Percentiles rank a stretch among this genome's conserved stretches.
These are phyloP conservation scores for Sinhomidia bicolor DNA, from an alignment of 2,888 invertebrate genomes.

Conservation along the genomic window DNA sequence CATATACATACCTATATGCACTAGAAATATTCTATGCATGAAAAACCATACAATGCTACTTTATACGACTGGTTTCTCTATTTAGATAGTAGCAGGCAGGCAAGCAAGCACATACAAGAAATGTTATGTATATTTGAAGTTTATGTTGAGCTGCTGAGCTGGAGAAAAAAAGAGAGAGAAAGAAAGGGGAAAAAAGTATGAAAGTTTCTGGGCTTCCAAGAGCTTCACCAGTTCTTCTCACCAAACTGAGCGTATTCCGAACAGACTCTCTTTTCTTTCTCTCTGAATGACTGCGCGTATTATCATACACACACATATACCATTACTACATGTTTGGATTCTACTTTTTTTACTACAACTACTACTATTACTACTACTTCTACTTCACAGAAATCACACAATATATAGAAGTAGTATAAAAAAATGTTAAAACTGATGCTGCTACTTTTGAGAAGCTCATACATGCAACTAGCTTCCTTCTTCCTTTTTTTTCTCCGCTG, in stretches of 20 bases:
- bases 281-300: conserved; percentile 29
- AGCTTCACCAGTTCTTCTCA: conserved; percentile 33
- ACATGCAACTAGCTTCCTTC: conserved; percentile 43
- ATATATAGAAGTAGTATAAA: too few relatives aligned
- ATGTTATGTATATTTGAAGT: conserved; percentile 39
- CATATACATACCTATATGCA: neutral
- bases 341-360: conserved; percentile 12
- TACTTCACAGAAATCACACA: too few relatives aligned
- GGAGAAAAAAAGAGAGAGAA: conserved; percentile 59
- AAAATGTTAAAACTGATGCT: conserved; percentile 38
- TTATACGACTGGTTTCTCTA: too few relatives aligned
- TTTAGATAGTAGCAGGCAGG: neutral
- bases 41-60: neutral
- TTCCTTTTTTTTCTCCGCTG: conserved; percentile 15
- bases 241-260: conserved; percentile 8
- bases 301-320: conserved; percentile 33
- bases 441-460: conserved; percentile 51
- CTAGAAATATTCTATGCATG: neutral
- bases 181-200: conserved; percentile 61
- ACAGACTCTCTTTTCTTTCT: conserved; percentile 26
- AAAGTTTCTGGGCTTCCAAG: conserved; percentile 63
- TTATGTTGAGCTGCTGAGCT: conserved; percentile 27
- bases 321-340: conserved; percentile 46
- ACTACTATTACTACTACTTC: neutral
- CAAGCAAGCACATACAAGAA: neutral